Conservation (phyloP, 2,888 invertebrate species). For the Neoitamus cyanurus region DNA sequence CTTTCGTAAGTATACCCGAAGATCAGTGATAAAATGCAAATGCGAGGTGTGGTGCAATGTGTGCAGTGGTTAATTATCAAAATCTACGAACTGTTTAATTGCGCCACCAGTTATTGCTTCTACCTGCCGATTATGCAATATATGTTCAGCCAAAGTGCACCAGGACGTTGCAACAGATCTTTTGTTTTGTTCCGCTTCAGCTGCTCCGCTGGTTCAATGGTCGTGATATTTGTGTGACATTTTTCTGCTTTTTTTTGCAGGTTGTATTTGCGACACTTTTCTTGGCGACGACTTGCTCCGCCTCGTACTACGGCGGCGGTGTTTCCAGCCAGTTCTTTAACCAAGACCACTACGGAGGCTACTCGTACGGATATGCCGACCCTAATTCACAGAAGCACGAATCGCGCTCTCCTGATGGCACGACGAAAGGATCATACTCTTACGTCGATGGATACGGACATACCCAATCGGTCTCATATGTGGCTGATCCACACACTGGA, state of each 20-base stretch:
- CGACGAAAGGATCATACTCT: slow-evolving; percentile 75
- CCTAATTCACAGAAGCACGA: slow-evolving; percentile 75
- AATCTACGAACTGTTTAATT: slow-evolving; percentile 15
- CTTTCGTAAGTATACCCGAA: slow-evolving; percentile 63
- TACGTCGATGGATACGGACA: slow-evolving; percentile 76
- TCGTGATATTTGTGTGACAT: slow-evolving; percentile 16
- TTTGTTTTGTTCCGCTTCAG: slow-evolving; percentile 22
- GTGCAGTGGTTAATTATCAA: background rate
- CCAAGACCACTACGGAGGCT: slow-evolving; percentile 73
- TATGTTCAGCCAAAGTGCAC: background rate
- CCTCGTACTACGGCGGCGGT: slow-evolving; percentile 56
- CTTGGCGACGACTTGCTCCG: slow-evolving; percentile 25
- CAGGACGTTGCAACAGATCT: background rate
- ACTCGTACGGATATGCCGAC: slow-evolving; percentile 74
- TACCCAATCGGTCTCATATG: slow-evolving; percentile 73
- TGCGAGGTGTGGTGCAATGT: background rate
- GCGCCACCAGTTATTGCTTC: background rate
- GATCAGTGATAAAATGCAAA: background rate
- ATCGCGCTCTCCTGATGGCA: slow-evolving; percentile 71
- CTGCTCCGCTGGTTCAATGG: background rate
- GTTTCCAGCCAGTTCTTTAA: slow-evolving; percentile 70
- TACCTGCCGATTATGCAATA: slow-evolving; percentile 9
- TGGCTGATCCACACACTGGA: slow-evolving; percentile 73
- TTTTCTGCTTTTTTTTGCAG: slow-evolving; percentile 54
- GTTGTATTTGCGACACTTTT: slow-evolving; percentile 60